phyloP scores from a whole-genome alignment of 2,888 invertebrate genomes.

The Schizaphis graminum region DNA sequence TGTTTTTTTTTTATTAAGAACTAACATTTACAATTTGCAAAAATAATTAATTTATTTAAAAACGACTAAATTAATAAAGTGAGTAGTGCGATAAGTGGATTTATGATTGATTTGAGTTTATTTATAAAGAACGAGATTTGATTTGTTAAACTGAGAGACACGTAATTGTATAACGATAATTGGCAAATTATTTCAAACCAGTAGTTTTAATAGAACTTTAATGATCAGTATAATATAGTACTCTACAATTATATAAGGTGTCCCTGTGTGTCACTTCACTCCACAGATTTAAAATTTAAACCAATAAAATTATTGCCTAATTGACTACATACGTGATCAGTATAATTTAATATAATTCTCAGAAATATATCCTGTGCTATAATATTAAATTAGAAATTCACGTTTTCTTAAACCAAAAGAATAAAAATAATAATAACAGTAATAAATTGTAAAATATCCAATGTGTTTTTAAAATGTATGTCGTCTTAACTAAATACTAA shows the following conservation, averaged over 20 bases:
- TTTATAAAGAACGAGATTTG: background rate
- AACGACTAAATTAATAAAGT: too few species aligned
- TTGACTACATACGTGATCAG: background rate
- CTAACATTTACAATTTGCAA: background rate
- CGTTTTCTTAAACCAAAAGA: background rate
- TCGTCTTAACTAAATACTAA: background rate
- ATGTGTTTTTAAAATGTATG: background rate
- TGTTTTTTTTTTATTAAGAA: background rate
- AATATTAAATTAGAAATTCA: background rate
- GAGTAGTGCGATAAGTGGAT: background rate
- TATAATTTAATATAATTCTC: background rate
- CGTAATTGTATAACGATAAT: background rate
- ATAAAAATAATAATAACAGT: too few species aligned
- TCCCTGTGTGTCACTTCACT: background rate
- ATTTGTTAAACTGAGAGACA: background rate
- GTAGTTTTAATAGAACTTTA: background rate
- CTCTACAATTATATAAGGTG: background rate
- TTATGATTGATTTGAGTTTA: background rate
- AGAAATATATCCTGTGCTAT: background rate
- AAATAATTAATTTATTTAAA: too few species aligned
- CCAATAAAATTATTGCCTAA: background rate
- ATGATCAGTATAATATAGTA: background rate
- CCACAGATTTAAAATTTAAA: background rate
- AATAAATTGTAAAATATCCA: background rate
- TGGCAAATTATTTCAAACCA: background rate